These are phyloP conservation scores for Chionoecetes opilio DNA, from an alignment of 1,140 invertebrate species.

Conservation along the genomic window DNA sequence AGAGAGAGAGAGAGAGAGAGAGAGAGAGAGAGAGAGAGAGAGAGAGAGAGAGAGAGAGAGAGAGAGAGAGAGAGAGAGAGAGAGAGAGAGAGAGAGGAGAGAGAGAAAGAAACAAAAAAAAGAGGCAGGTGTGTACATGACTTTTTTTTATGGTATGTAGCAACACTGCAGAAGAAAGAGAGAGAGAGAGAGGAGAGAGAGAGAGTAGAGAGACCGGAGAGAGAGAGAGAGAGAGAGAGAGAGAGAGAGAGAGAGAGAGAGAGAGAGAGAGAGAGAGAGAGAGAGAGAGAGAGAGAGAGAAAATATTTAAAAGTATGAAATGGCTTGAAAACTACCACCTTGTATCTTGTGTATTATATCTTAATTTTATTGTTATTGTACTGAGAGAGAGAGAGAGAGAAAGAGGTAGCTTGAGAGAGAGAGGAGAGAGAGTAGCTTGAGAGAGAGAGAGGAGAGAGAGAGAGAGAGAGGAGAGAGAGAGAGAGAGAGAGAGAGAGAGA, in stretches of 20 bases:
- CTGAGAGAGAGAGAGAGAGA: too few relatives aligned
- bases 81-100: constrained; percentile 51
- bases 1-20: constrained; percentile 30
- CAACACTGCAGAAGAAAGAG: neutral
- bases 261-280: neutral
- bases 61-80: constrained; percentile 17
- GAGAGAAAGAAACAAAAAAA: constrained; percentile 36
- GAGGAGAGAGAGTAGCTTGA: too few relatives aligned
- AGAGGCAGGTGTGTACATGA: neutral
- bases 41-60: neutral
- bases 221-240: neutral
- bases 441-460: neutral
- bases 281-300: neutral
- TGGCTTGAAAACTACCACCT: too few relatives aligned
- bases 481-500: neutral
- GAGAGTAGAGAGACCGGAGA: too few relatives aligned
- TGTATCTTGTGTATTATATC: too few relatives aligned
- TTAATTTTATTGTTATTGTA: too few relatives aligned
- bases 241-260: neutral
- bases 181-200: neutral
- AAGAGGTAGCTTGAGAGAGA: too few relatives aligned
- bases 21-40: neutral
- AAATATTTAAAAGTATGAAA: too few relatives aligned
- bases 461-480: neutral
- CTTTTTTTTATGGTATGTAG: neutral